A percentile compares a stretch with the other conserved stretches of the same genome.
Evolutionary conservation across 1,140 invertebrate species (phyloP).

Genomic region (Zaprionus gabonicus): DNA sequence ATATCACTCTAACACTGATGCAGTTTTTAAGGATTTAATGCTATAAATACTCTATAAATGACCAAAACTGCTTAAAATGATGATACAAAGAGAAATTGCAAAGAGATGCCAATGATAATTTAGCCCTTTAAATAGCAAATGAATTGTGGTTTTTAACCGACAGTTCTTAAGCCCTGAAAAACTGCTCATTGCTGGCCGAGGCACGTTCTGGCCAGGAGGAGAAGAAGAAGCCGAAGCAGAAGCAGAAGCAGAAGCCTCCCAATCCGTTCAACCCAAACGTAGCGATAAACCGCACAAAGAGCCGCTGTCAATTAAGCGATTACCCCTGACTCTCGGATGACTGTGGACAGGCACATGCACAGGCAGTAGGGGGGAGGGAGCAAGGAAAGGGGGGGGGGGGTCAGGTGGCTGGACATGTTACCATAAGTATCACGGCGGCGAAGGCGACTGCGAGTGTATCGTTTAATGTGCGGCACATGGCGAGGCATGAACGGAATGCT

Average conservation of each 20-base stretch:
- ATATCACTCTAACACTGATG: too few species aligned
- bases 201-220: constrained; percentile 14
- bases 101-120: neutral
- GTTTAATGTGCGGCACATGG: constrained; percentile 70
- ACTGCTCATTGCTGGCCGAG: constrained; percentile 20
- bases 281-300: constrained; percentile 33
- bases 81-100: neutral
- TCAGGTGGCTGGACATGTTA: constrained; percentile 1
- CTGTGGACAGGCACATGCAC: neutral
- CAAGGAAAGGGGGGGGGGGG: neutral
- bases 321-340: constrained; percentile 20
- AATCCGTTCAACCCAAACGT: neutral
- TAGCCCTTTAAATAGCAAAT: neutral
- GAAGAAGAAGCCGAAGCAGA: neutral
- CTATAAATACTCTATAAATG: too few species aligned
- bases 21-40: too few species aligned
- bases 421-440: neutral
- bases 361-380: neutral
- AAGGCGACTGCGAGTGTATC: constrained; percentile 19
- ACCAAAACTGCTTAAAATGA: neutral
- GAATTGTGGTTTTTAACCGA: neutral
- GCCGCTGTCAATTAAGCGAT: constrained; percentile 44
- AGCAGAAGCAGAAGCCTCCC: neutral
- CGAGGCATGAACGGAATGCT: constrained; percentile 62
- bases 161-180: constrained; percentile 11